Percentiles rank a stretch among this genome's conserved stretches.
phyloP scores from a whole-genome alignment of 2,797 vertebrate genomes.

The Otolemur crassicaudatus region DNA sequence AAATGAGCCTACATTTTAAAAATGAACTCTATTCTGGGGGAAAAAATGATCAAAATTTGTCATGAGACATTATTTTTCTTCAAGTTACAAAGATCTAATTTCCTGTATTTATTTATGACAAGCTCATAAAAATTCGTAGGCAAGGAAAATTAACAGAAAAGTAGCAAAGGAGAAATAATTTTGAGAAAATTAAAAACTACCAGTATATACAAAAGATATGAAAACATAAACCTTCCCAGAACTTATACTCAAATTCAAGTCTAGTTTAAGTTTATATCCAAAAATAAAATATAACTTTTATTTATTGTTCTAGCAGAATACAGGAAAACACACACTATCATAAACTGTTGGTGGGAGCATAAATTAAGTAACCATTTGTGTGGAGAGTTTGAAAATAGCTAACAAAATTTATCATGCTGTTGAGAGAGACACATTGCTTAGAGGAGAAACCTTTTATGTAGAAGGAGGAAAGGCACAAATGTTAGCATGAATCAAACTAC shows the following conservation, averaged over 20 bases:
- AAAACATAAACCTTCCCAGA: background rate
- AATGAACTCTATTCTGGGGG: background rate
- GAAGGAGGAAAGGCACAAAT: background rate
- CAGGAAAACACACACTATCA: background rate
- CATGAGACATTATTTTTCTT: background rate
- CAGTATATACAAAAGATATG: background rate
- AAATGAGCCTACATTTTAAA: background rate
- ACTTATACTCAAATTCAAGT: background rate
- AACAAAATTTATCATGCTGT: conserved; percentile 36
- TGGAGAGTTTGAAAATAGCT: conserved; percentile 19
- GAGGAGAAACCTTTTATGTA: conserved; percentile 31
- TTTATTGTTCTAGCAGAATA: background rate
- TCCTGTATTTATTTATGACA: conserved; percentile 5
- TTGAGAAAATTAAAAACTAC: background rate
- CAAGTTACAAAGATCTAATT: background rate
- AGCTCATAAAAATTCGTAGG: background rate
- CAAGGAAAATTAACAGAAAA: conserved; percentile 43
- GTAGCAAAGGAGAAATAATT: background rate
- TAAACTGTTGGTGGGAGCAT: conserved; percentile 6
- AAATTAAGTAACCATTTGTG: background rate
- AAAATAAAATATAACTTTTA: conserved; percentile 13
- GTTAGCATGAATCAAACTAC: conserved; percentile 41
- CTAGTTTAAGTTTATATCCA: background rate
- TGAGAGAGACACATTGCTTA: background rate
- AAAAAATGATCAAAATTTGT: background rate